phyloP scores from a whole-genome alignment of 2,888 invertebrate genomes.

The Lampropteryx suffumata region DNA sequence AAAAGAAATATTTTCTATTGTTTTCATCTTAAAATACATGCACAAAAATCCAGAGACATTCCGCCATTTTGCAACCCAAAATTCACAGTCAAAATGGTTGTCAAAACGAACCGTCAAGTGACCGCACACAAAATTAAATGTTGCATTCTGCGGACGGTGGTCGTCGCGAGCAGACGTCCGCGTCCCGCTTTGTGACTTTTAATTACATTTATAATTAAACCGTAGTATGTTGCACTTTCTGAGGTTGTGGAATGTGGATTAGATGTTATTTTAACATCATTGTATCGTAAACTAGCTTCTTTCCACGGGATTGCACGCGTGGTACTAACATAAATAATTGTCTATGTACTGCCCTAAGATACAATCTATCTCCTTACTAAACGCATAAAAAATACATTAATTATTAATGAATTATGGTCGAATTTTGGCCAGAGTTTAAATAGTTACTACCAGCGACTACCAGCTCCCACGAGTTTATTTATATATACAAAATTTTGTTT shows the following conservation, averaged over 20 bases:
- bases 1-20: neutral
- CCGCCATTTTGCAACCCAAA: conserved; percentile 7
- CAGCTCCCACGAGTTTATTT: too few relatives aligned
- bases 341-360: too few relatives aligned
- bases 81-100: conserved; percentile 39
- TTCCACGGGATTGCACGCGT: too few relatives aligned
- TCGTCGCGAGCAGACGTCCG: conserved; percentile 43
- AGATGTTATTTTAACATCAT: neutral
- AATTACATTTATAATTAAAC: conserved; percentile 64
- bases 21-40: neutral
- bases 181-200: conserved; percentile 47
- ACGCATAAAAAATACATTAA: too few relatives aligned
- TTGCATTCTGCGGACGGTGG: conserved; percentile 51
- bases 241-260: conserved; percentile 1
- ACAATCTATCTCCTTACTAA: too few relatives aligned
- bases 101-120: conserved; percentile 48
- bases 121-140: conserved; percentile 61
- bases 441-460: too few relatives aligned
- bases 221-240: conserved; percentile 35
- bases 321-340: too few relatives aligned
- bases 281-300: too few relatives aligned
- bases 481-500: too few relatives aligned
- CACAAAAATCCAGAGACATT: conserved; percentile 1
- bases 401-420: too few relatives aligned
- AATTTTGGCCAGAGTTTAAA: too few relatives aligned